Percentiles rank a stretch among this genome's conserved stretches.
Conservation (phyloP, 2,797 vertebrate genomes). For the Leptodactylus fallax region DNA sequence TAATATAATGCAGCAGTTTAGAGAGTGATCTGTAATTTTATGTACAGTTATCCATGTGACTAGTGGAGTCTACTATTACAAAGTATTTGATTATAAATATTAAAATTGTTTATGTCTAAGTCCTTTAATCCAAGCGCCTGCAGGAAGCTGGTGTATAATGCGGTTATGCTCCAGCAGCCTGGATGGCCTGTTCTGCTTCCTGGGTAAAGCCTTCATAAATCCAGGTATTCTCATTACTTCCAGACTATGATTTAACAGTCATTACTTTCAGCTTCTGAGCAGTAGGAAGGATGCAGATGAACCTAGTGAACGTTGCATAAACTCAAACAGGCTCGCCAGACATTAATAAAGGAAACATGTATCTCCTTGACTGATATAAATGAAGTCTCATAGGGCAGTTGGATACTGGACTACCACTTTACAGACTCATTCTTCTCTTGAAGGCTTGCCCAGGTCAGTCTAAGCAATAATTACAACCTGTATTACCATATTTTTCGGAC, state of each 20-base stretch:
- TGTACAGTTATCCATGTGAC: no score
- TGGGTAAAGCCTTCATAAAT: constrained; percentile 18
- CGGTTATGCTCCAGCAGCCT: neutral
- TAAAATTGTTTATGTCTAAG: constrained; percentile 18
- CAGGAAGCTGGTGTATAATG: neutral
- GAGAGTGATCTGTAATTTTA: no score
- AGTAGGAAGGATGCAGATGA: constrained; percentile 3
- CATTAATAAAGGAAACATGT: neutral
- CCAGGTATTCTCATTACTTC: constrained; percentile 34
- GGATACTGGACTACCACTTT: neutral
- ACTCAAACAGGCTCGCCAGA: neutral
- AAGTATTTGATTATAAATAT: constrained; percentile 15
- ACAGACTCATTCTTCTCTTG: neutral
- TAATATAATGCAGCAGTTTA: neutral
- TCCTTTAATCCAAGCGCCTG: constrained; percentile 3
- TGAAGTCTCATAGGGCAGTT: neutral
- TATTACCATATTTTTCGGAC: no score
- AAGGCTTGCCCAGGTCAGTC: neutral
- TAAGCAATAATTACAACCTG: neutral
- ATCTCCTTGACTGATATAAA: neutral
- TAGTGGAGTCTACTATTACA: neutral
- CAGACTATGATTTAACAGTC: constrained; percentile 24
- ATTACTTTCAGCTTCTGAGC: constrained; percentile 18
- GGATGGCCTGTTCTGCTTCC: neutral
- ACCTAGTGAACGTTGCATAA: neutral